Base-by-base conservation (phyloP, 2,888 invertebrate species). In the Agrochola lota region DNA sequence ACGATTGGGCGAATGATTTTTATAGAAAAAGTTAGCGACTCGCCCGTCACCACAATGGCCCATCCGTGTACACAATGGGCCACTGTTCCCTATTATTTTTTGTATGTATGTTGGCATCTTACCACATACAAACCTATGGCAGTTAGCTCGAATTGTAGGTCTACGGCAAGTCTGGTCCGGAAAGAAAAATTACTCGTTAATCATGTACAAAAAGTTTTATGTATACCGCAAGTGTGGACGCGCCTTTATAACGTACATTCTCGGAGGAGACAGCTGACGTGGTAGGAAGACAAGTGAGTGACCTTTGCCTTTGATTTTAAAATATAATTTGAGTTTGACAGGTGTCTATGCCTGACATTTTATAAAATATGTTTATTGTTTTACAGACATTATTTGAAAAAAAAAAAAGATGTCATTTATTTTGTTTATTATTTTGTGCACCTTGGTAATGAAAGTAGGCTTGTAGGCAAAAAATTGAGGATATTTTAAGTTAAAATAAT, bases 111-210 rank as follows among this genome's bases (percentile, higher is more conserved):
- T 95, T 95, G 96, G 96, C 91, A 91, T 96, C 96, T 96, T 96
- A 96, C 96, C 96, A 96, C 96, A 96, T 96, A 96, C 96, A 96
- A 96, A 96, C 96, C 96, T 96, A 96, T 95, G 88, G 86, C 55
- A 72, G 88, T 76, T 80, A 88, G 83, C 89, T 91, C 88, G 92
- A 90, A 91, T 91, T 91, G 91, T 92, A 89, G 92, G 94, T 94
- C 94, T 92, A 93, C 90, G 95, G 95, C 96, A 91, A 93, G 93
- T 95, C 95, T 95, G 95, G 94, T 94, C 92, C 94, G 93, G 90
- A 93, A 94, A 95, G 93, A 94, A 95, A 95, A 96, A 94, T 90
- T 91, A 91, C 92, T 93, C 86, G 92, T 95, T 96, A 96, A 96
- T 95, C 90, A 89, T 89, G 87, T 88, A 88, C 85, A 87, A 71